Base-by-base conservation (phyloP, 2,797 vertebrate genomes). In the Megalops cyprinoides region DNA sequence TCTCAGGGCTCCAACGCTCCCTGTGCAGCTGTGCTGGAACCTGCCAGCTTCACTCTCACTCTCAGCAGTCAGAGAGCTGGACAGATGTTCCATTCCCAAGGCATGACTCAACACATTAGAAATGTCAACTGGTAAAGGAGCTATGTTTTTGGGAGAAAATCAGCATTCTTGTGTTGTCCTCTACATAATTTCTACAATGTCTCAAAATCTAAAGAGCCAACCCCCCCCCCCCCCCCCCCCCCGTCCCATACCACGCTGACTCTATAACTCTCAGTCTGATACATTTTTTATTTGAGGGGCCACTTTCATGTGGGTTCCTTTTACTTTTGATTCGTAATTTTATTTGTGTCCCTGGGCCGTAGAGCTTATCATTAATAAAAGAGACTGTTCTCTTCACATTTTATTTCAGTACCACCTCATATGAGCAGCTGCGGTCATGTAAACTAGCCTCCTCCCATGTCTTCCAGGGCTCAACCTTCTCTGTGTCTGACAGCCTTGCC, bases 41-140 rank as follows among this genome's bases (percentile, higher is more conserved):
- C 15, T 15, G n/a, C n/a, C 56, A 18, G 15, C 53, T 46, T 80
- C 79, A 31, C 58, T 42, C 56, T 51, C 39, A n/a, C n/a, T 77
- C 42, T 51, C 31, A n/a, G n/a, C n/a, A n/a, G n/a, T n/a, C n/a
- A n/a, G n/a, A n/a, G n/a, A n/a, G n/a, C n/a, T n/a, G 23, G 37
- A 34, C 31, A 42, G 34, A 42, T 69, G 65, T 42, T 42, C 34
- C 60, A 34, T 65, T 62, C 12, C 25, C n/a, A 25, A 9, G n/a
- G 12, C 25, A 60, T 31, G 2, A 18, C 62, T 67, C 14, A 67
- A 67, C 37, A 34, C 3, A 20, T 18, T 23, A 42, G 65, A 6
- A 58, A 58, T 58, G 55, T 25, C 55, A 58, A 0, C 34, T 2
- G 34, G 15, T 20, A 15, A 39, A 37, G 65, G 14, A 42, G 10